Evolutionary conservation across 1,140 invertebrate species (phyloP), one percentile per base, ranked within the genome.

Genomic region (Venturia canescens): DNA sequence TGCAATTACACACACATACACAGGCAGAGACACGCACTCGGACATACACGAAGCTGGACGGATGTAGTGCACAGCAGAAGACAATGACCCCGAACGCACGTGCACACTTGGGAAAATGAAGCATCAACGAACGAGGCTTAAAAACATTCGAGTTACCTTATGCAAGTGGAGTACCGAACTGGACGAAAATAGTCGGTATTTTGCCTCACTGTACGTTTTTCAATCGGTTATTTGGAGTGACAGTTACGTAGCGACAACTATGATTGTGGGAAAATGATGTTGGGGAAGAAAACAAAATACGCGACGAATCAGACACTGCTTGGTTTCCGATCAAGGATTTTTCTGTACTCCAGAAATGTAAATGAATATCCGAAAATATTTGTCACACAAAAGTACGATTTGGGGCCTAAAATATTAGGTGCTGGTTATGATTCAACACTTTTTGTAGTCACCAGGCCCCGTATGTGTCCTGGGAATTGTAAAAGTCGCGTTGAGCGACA

Each of bases 81-180:
- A 63, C 60, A 63, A 63, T 63, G 60, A 63, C 60, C 60, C 60
- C 53, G 3, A 26, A 63, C n/a, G 60, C 60, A 63, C 60, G 60
- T 63, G 60, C 60, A 63, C 60, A 63, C 60, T 63, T 6, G 60
- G 5, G 60, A 63, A 27, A 63, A 27, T 63, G 21, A 13, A 23
- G 11, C 11, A 26, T 26, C 60, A 23, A 63, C 23, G 1, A 13
- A 44, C 16, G 60, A 63, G 23, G 23, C 60, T 63, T 15, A 26
- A 27, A 21, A 63, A 63, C 21, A 63, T 63, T 63, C 3, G 4
- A 13, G 60, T 63, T 63, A 23, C 2, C 11, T 3, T n/a, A 6
- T 3, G 60, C 60, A 7, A 3, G 18, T 18, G 4, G n/a, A 21
- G 50, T 21, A 53, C 3, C 16, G 50, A 53, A 53, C 16, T 7